Evolutionary conservation across 2,797 vertebrate genomes (phyloP).

Genomic region (Lindbergichthys nudifrons): DNA sequence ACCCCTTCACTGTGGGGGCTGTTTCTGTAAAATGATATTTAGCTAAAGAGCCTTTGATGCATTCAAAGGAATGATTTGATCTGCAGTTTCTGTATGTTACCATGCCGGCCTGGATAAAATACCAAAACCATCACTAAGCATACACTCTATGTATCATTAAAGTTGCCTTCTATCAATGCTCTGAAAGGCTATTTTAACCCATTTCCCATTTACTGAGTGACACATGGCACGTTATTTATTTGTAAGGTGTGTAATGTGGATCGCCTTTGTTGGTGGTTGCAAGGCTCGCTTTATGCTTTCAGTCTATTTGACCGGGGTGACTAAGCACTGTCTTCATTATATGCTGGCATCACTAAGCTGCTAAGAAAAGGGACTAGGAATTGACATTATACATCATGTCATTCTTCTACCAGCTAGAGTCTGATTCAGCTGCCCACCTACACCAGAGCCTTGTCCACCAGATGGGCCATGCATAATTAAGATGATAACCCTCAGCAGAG

Average conservation of each 20-base stretch:
- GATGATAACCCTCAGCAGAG: conserved; percentile 70
- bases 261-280: not conserved
- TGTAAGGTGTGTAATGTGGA: not conserved
- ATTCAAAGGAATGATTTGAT: conserved; percentile 15
- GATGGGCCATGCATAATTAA: conserved; percentile 79
- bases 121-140: not conserved
- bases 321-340: not conserved
- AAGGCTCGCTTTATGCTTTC: not conserved
- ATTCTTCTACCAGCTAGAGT: conserved; percentile 58
- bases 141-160: not conserved
- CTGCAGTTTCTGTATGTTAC: not conserved
- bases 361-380: conserved; percentile 12
- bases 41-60: conserved; percentile 13
- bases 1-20: conserved; percentile 12
- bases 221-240: not conserved
- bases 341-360: conserved; percentile 13
- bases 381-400: conserved; percentile 49
- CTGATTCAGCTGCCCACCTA: conserved; percentile 64
- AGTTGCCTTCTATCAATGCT: not conserved
- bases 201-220: not conserved
- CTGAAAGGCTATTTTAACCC: not conserved
- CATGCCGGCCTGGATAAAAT: not conserved
- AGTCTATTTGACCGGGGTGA: not conserved
- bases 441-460: conserved; percentile 61
- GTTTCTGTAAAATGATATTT: conserved; percentile 3